A percentile compares a stretch with the other conserved stretches of the same genome.
phyloP scores from a whole-genome alignment of 2,888 invertebrate genomes.

The Idaea aversata region DNA sequence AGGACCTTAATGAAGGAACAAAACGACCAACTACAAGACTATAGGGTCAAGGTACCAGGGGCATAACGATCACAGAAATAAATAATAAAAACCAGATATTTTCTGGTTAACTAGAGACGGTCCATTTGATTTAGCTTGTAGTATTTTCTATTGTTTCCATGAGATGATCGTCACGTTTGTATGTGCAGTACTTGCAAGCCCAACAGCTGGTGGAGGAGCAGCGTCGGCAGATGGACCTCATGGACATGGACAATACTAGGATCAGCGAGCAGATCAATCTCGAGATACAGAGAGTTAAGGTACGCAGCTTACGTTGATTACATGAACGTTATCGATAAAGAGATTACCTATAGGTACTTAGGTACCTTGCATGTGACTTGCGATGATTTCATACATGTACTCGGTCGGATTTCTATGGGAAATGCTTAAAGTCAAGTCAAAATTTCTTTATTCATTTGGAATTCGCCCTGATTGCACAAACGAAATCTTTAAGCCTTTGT shows the following conservation, averaged over 20 bases:
- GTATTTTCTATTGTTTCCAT: not conserved
- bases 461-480: too few species aligned
- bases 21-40: constrained; percentile 84
- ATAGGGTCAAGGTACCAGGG: constrained; percentile 80
- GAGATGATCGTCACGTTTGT: constrained; percentile 2
- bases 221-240: constrained; percentile 83
- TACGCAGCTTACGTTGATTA: constrained; percentile 23
- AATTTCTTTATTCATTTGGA: too few species aligned
- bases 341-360: too few species aligned
- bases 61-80: too few species aligned
- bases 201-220: constrained; percentile 87
- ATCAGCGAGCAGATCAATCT: constrained; percentile 86
- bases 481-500: too few species aligned
- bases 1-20: constrained; percentile 83
- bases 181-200: constrained; percentile 79
- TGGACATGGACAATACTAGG: constrained; percentile 86
- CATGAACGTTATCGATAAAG: too few species aligned
- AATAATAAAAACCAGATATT: not conserved
- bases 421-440: too few species aligned
- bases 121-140: not conserved
- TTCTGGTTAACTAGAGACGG: not conserved
- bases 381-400: too few species aligned
- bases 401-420: too few species aligned
- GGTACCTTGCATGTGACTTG: too few species aligned
- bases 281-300: constrained; percentile 85